Evolutionary conservation across 2,113 vertebrate genomes (phyloP), one percentile per base, ranked within the genome.

Genomic region (Castor canadensis): DNA sequence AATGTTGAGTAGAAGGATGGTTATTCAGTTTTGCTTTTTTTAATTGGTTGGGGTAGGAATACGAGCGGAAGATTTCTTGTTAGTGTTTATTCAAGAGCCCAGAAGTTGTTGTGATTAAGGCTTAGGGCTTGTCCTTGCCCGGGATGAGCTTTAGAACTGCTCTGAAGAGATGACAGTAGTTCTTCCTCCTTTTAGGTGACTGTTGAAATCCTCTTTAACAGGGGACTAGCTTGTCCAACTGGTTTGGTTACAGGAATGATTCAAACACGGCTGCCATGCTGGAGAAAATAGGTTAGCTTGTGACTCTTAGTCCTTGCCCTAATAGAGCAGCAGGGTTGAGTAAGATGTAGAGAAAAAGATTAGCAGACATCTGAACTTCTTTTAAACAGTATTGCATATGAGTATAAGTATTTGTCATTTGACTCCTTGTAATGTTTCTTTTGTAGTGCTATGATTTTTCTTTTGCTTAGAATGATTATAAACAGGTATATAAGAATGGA

Each of bases 161-260:
- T 72, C 10, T 30, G 0, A 35, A 67, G 84, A 83, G 54, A 40
- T 67, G 79, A 72, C 30, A 24, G 75, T 93, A 38, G 17, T 20
- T n/a, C 90, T 26, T 83, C 17, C 66, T 19, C 22, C 69, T 66
- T 60, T 7, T 11, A 71, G 71, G 26, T 60, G 75, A 22, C 87
- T 79, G 80, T 92, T 24, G 91, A 69, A 69, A 92, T 38, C 69
- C 58, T 10, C 45, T 8, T 88, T 67, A 32, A 45, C 10, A 26
- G 87, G 49, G 87, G 38, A 69, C 62, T 13, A 64, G 95, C 93
- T n/a, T 16, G 96, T 75, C 83, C 1, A 20, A 97, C 97, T 95
- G 96, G 97, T 97, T 96, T 95, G 94, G 87, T 58, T 60, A 81
- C 92, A 69, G 54, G 72, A 89, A 11, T 81, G 87, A 95, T 87